Evolutionary conservation across 2,113 vertebrate genomes (phyloP).

Genomic region (Gavia stellata): DNA sequence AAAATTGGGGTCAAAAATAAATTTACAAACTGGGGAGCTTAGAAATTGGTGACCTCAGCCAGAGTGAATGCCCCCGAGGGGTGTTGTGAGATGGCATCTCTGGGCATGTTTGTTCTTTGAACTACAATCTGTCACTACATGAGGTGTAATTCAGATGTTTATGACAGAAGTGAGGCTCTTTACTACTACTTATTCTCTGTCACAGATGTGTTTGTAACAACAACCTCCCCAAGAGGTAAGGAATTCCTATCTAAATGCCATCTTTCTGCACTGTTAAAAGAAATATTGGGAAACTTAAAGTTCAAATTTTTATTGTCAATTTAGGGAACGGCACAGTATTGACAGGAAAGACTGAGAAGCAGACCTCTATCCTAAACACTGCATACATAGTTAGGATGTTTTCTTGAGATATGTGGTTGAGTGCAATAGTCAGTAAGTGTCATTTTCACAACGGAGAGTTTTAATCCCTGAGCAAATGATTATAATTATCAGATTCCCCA

Average conservation of each 20-base stretch:
- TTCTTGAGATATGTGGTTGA: neutral
- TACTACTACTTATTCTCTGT: neutral
- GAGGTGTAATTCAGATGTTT: neutral
- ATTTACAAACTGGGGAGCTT: neutral
- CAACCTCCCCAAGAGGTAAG: neutral
- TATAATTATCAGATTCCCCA: neutral
- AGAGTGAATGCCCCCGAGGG: neutral
- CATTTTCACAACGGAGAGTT: neutral
- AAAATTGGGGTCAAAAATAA: neutral
- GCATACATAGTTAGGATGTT: rapidly evolving
- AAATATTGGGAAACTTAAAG: neutral
- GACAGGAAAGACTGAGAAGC: neutral
- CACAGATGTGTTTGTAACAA: neutral
- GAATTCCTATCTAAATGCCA: neutral
- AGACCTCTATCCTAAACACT: neutral
- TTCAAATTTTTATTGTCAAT: neutral
- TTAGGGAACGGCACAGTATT: neutral
- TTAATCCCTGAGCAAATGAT: neutral
- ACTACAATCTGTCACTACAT: neutral
- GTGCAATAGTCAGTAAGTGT: neutral
- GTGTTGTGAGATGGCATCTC: neutral
- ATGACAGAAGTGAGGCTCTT: neutral
- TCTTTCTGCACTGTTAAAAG: neutral
- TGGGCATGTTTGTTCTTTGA: neutral
- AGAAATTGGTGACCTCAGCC: neutral